phyloP scores from a whole-genome alignment of 2,888 invertebrate species.

The Dolomedes plantarius region DNA sequence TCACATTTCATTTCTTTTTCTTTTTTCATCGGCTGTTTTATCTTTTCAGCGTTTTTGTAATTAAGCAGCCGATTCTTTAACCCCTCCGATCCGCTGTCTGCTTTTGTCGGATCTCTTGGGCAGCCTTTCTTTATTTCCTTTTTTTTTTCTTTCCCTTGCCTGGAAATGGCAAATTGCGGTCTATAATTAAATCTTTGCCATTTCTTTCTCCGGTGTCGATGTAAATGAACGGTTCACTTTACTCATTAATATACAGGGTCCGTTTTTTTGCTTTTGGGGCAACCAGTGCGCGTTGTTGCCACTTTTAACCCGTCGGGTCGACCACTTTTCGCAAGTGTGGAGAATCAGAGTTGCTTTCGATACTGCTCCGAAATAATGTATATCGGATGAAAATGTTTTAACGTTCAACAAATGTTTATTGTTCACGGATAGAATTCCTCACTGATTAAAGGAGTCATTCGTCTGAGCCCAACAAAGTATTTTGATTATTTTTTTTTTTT shows the following conservation, averaged over 20 bases:
- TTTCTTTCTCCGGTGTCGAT: background rate
- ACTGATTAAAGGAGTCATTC: too few species aligned
- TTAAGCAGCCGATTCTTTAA: background rate
- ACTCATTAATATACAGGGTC: background rate
- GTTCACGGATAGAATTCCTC: too few species aligned
- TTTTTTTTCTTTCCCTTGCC: background rate
- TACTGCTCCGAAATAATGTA: too few species aligned
- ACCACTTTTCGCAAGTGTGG: too few species aligned
- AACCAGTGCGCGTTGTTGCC: too few species aligned
- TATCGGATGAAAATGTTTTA: too few species aligned
- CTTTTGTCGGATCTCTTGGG: background rate
- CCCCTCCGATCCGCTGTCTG: background rate
- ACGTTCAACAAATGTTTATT: too few species aligned
- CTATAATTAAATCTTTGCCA: background rate
- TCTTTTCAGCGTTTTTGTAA: slow-evolving; percentile 1
- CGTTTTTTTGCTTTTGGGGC: background rate
- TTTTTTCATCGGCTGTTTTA: background rate
- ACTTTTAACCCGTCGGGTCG: too few species aligned
- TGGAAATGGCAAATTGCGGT: background rate
- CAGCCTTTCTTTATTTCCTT: background rate
- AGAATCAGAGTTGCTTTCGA: too few species aligned
- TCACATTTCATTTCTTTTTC: slow-evolving; percentile 9
- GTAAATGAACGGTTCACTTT: background rate
- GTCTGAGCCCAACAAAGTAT: too few species aligned
- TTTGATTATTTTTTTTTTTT: too few species aligned